phyloP scores from a whole-genome alignment of 2,888 invertebrate species.

The Chrysodeixis includens region DNA sequence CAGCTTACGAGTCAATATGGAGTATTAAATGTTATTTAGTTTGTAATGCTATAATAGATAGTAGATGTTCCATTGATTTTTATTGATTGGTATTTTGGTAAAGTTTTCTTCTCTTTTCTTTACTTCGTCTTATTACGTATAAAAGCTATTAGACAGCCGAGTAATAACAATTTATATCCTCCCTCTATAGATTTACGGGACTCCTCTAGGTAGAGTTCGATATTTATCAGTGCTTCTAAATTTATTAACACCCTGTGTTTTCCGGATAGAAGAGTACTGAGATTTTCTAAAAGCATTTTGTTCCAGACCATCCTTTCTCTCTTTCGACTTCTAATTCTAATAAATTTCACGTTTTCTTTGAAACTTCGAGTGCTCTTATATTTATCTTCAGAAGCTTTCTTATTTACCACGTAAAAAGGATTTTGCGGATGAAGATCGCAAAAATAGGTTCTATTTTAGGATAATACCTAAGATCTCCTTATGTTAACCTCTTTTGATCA shows the following conservation, averaged over 20 bases:
- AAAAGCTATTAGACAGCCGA: neutral
- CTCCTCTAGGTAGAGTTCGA: neutral
- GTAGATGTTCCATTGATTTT: no score
- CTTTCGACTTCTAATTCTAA: conserved; percentile 4
- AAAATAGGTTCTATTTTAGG: no score
- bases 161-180: neutral
- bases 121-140: neutral
- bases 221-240: conserved; percentile 4
- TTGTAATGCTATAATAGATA: no score
- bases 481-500: no score
- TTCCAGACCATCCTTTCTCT: conserved; percentile 2
- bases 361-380: neutral
- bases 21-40: no score
- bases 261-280: neutral
- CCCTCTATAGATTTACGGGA: neutral
- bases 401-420: neutral
- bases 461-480: no score
- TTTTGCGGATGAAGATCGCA: no score
- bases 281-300: conserved; percentile 1
- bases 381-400: neutral
- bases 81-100: no score
- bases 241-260: conserved; percentile 4
- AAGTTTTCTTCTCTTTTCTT: no score
- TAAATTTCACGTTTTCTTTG: neutral
- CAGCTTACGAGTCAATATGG: neutral